phyloP scores from a whole-genome alignment of 2,888 invertebrate genomes.

The Meteorus colon region DNA sequence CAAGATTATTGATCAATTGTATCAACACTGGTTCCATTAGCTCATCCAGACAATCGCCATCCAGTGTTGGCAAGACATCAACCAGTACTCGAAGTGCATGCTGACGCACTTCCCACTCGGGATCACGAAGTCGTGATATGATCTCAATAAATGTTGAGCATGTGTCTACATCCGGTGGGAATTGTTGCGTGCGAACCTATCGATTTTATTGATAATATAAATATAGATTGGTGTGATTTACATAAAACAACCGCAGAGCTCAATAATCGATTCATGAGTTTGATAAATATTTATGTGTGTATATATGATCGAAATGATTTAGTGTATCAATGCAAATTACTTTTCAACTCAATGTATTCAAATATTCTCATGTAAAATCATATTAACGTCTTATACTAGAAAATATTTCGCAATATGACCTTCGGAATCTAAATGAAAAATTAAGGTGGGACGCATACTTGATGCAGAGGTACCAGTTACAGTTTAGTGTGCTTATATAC shows the following conservation, averaged over 20 bases:
- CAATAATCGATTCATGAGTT: background rate
- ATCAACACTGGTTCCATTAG: conserved; percentile 79
- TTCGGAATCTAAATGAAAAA: no score
- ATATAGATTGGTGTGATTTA: background rate
- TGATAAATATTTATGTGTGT: conserved; percentile 9
- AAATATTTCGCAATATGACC: no score
- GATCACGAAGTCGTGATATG: conserved; percentile 82
- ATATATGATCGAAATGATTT: background rate
- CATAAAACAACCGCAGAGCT: background rate
- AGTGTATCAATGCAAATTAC: background rate
- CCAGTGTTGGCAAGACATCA: conserved; percentile 84
- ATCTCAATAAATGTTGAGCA: conserved; percentile 82
- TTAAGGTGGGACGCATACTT: no score
- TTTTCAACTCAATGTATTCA: background rate
- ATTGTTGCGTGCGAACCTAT: conserved; percentile 79
- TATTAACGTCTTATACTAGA: background rate
- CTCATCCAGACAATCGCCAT: conserved; percentile 78
- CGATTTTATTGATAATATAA: conserved; percentile 21
- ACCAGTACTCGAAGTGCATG: conserved; percentile 87
- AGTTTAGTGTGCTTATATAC: no score
- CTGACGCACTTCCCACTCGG: conserved; percentile 89
- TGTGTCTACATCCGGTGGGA: conserved; percentile 82
- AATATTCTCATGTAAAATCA: background rate
- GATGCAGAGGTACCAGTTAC: no score
- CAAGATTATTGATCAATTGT: conserved; percentile 85